Percentiles rank a stretch among this genome's conserved stretches.
Conservation (phyloP, 2,113 vertebrate genomes). For the Copsychus sechellarum region DNA sequence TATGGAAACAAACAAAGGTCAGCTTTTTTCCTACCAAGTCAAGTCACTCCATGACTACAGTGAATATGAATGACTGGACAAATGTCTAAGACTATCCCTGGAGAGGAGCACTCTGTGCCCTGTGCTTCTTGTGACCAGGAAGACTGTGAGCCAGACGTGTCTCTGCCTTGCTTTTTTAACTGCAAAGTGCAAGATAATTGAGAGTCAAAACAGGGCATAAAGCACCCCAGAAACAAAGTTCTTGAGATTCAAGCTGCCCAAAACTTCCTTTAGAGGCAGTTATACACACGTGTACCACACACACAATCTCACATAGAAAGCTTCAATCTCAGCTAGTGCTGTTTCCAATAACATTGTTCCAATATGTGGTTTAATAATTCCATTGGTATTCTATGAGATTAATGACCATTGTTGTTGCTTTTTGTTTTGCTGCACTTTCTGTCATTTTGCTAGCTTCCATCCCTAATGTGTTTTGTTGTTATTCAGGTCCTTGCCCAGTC, state of each 20-base stretch:
- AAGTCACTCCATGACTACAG: background rate
- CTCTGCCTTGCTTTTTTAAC: background rate
- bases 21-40: background rate
- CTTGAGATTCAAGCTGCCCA: background rate
- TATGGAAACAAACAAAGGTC: background rate
- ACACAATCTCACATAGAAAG: background rate
- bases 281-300: accelerated
- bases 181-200: background rate
- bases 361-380: background rate
- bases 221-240: background rate
- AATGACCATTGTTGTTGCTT: background rate
- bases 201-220: background rate
- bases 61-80: background rate
- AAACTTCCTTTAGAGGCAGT: background rate
- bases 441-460: background rate
- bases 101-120: background rate
- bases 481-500: background rate
- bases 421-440: background rate
- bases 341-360: background rate
- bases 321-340: background rate
- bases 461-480: background rate
- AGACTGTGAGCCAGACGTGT: accelerated
- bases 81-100: background rate
- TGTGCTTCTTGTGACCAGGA: background rate
- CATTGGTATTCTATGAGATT: background rate